Conservation (phyloP, 2,113 vertebrate species). For the Leucoraja erinaceus region DNA sequence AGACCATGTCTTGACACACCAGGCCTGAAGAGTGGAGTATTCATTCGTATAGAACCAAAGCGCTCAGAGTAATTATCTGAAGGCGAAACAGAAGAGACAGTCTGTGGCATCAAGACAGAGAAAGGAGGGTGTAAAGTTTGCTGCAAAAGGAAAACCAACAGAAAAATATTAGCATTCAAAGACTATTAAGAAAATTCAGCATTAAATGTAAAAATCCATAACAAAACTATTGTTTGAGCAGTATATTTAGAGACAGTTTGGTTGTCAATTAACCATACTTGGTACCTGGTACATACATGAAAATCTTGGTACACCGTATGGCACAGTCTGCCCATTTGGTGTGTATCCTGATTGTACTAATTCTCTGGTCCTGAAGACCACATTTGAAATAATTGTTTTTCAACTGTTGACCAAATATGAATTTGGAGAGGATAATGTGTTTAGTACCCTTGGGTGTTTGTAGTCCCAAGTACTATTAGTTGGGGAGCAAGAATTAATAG, state of each 20-base stretch:
- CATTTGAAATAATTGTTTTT: too few species aligned
- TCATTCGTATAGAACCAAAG: slow-evolving; percentile 40
- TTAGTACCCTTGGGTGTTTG: too few species aligned
- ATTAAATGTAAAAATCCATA: not conserved
- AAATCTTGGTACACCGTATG: too few species aligned
- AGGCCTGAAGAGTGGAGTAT: slow-evolving; percentile 26
- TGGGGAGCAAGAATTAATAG: too few species aligned
- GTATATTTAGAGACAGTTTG: not conserved
- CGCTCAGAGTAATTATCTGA: slow-evolving; percentile 39
- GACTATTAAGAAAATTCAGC: not conserved
- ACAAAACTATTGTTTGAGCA: not conserved
- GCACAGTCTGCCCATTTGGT: too few species aligned
- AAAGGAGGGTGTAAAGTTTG: slow-evolving; percentile 36
- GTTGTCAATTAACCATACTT: too few species aligned
- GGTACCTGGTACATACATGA: too few species aligned
- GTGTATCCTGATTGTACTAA: too few species aligned
- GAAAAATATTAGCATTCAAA: not conserved
- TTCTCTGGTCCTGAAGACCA: too few species aligned
- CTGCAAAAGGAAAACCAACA: slow-evolving; percentile 38
- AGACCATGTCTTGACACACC: not conserved
- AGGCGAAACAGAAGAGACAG: slow-evolving; percentile 30
- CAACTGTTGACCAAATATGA: too few species aligned
- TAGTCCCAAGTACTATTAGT: too few species aligned
- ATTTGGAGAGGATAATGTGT: too few species aligned
- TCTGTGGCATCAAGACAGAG: slow-evolving; percentile 36